These are phyloP conservation scores for Ctenochaetus hawaiiensis DNA, from an alignment of 2,797 vertebrate genomes.

Conservation along the genomic window DNA sequence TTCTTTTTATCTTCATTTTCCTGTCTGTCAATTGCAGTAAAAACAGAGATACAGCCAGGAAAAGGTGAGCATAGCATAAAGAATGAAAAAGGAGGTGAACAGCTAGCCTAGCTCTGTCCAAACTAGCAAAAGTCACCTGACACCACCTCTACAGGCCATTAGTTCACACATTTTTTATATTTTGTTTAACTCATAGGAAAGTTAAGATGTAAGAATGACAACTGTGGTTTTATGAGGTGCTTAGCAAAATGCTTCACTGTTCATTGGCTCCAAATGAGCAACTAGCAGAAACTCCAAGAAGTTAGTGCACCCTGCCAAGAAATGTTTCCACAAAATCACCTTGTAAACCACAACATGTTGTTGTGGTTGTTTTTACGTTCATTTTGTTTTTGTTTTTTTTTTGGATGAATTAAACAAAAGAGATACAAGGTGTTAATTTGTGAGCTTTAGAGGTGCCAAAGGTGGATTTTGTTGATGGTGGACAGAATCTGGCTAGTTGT, in stretches of 20 bases:
- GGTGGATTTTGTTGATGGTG: background rate
- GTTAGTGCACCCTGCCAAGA: background rate
- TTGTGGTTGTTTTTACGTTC: slow-evolving; percentile 14
- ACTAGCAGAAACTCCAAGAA: background rate
- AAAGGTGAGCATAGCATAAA: background rate
- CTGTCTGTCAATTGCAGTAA: background rate
- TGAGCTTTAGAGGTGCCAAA: background rate
- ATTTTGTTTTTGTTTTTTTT: slow-evolving; percentile 1
- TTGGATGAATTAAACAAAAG: slow-evolving; percentile 1
- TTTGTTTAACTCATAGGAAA: background rate
- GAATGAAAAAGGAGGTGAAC: background rate
- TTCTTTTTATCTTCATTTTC: background rate
- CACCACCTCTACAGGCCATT: background rate
- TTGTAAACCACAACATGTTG: slow-evolving; percentile 5
- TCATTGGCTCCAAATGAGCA: background rate
- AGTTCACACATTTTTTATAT: background rate
- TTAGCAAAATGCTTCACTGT: background rate
- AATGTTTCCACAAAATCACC: background rate
- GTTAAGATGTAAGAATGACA: background rate
- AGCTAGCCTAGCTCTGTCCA: background rate
- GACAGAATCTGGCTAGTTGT: background rate
- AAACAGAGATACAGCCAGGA: background rate
- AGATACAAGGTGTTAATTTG: background rate
- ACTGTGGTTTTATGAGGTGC: background rate
- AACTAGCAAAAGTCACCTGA: background rate